Evolutionary conservation across 1,140 invertebrate genomes (phyloP), one percentile per base, ranked within the genome.

Genomic region (Hylaeus anthracinus): DNA sequence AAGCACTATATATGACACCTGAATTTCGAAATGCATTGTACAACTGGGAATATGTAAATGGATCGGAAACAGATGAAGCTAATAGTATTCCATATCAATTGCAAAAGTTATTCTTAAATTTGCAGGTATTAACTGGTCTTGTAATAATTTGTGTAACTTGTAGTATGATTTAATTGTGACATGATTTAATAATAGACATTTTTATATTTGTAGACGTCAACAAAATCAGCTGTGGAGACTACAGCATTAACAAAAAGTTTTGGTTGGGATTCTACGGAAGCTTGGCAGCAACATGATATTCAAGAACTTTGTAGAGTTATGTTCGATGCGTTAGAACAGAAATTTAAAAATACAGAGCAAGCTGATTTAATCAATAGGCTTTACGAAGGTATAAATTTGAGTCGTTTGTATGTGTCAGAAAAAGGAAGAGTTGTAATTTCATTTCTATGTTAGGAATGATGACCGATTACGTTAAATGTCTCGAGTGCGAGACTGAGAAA

Each of bases 211-310:
- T 88, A 97, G 95, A 97, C 97, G 9, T 97, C 97, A 72, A 93
- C 94, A 15, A 95, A 95, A 87, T 91, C 94, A 63, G 95, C 98
- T 26, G 95, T 98, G 41, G 97, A 98, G 92, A 98, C 98, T 5
- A 98, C 97, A 9, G 96, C 98, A 83, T 92, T 99, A 61, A 99
- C 98, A 1, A 95, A 94, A 80, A 98, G 97, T 91, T 99, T 99
- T 93, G 98, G 98, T 37, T 99, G 98, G 98, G 97, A 98, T 90
- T 97, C 96, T 9, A 96, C 96, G 80, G 97, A 98, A 93, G 97
- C 97, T 0, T 98, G 97, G 97, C 97, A 98, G 84, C 98, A 98
- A 89, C 98, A 98, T 88, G 98, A 98, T 91, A 97, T 98, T 63
- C 97, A 98, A 92, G 98, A 98, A 90, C 91, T 98, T 51, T 98